Percentiles rank a stretch among this genome's conserved stretches.
Conservation (phyloP, 2,888 invertebrate species). For the Chrysopilus asiliformis region DNA sequence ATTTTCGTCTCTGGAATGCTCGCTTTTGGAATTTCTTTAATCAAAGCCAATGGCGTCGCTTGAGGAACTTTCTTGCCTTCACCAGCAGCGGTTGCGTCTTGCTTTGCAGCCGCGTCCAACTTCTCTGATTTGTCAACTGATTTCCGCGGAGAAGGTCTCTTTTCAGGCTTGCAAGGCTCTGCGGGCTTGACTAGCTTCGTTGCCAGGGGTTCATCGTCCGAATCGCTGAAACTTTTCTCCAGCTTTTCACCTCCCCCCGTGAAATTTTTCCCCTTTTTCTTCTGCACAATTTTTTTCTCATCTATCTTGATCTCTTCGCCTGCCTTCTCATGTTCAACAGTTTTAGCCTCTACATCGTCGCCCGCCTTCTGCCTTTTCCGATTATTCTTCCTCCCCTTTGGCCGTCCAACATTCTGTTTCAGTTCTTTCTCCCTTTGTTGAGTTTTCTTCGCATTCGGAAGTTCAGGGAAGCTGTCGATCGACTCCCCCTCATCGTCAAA, state of each 20-base stretch:
- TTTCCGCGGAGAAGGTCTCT: slow-evolving; percentile 16
- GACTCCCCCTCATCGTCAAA: slow-evolving; percentile 50
- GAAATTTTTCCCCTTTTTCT: slow-evolving; percentile 19
- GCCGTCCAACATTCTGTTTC: slow-evolving; percentile 24
- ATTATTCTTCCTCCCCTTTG: slow-evolving; percentile 21
- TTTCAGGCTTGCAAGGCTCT: slow-evolving; percentile 11
- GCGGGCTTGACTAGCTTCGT: slow-evolving; percentile 36
- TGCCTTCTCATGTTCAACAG: neutral
- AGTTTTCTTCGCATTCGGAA: slow-evolving; percentile 48
- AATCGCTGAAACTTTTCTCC: slow-evolving; percentile 44
- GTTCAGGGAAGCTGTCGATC: slow-evolving; percentile 51
- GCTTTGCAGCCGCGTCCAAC: neutral
- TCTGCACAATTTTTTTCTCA: slow-evolving; percentile 15
- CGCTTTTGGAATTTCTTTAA: neutral
- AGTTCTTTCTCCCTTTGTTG: slow-evolving; percentile 43
- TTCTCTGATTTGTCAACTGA: too few relatives aligned
- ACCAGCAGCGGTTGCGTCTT: neutral
- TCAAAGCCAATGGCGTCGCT: neutral
- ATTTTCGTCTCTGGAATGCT: neutral
- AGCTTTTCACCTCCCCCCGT: slow-evolving; percentile 23
- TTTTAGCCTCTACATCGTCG: neutral
- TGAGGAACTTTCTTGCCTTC: neutral
- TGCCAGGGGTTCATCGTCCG: slow-evolving; percentile 51
- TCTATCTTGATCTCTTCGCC: slow-evolving; percentile 1
- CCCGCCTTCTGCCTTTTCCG: slow-evolving; percentile 9